Base-by-base conservation (phyloP, 2,797 vertebrate genomes). In the Cyprinella venusta region DNA sequence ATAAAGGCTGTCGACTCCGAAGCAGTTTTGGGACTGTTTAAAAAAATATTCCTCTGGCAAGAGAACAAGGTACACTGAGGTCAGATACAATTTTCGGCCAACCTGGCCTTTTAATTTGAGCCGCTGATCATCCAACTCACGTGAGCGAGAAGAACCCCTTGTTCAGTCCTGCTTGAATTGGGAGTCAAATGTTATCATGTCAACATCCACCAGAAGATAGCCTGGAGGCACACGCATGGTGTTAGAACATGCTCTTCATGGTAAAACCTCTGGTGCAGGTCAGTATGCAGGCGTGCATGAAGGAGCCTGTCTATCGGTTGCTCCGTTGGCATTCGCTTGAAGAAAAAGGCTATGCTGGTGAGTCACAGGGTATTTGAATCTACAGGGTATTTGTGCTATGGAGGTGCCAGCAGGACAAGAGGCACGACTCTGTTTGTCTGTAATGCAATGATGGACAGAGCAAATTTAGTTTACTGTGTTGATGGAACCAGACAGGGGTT, bases 381-480 rank as follows among this genome's bases (percentile, higher is more conserved):
- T 33, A 33, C 30, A 33, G 30, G 30, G 30, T 33, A 33, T 33
- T 33, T 88, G 6, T 30, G 24, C 59, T 30, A 63, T 30, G 26
- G 61, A 30, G 56, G 65, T 80, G 67, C 64, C 40, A 71, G 70
- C 48, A 64, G 30, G 33, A 16, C 26, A 63, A 63, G 61, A 30
- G 61, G 61, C 13, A 65, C 79, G 88, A 24, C 89, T 86, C 45
- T 82, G 82, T 88, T 89, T 90, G 90, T 90, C 89, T 88, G 81
- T 88, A 90, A 92, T 90, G 88, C 89, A 88, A 88, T 88, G 89
- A 92, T 90, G 91, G 92, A 91, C 90, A 71, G 85, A 85, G 85
- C 85, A 89, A 87, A 91, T 87, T 90, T 85, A 90, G 90, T 92
- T 93, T 91, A 91, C 87, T 83, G 87, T 88, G 88, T 86, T n/a